A percentile compares a stretch with the other conserved stretches of the same genome.
Conservation (phyloP, 2,113 vertebrate genomes). For the Formicarius rufipectus region DNA sequence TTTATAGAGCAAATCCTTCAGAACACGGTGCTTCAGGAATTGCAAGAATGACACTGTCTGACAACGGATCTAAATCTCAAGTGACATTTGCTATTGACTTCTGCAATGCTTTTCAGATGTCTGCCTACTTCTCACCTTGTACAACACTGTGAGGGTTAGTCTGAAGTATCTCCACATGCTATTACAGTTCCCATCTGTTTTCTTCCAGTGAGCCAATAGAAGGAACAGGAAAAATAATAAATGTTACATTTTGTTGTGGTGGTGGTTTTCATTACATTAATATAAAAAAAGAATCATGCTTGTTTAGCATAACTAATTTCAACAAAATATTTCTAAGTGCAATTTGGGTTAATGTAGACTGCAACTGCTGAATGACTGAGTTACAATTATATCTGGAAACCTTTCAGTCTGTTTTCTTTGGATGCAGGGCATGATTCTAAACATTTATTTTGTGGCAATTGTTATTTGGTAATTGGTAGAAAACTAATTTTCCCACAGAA, state of each 20-base stretch:
- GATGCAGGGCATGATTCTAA: neutral
- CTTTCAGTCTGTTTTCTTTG: neutral
- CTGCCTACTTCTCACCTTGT: slow-evolving; percentile 45
- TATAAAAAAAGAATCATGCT: neutral
- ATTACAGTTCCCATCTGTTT: slow-evolving; percentile 1
- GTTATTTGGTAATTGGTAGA: neutral
- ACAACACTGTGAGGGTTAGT: neutral
- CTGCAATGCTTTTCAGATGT: neutral
- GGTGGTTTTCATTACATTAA: neutral
- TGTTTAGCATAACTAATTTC: neutral
- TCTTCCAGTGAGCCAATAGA: neutral
- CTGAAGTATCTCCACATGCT: neutral
- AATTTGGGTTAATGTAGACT: neutral
- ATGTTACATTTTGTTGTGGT: neutral
- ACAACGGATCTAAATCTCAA: neutral
- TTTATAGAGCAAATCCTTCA: neutral
- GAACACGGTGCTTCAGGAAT: neutral
- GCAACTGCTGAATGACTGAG: neutral
- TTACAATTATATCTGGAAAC: neutral
- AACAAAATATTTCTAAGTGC: neutral
- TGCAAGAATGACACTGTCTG: neutral
- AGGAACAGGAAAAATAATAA: neutral
- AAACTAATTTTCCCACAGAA: neutral
- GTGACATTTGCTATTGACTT: slow-evolving; percentile 26
- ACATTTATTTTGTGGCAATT: neutral